phyloP scores from a whole-genome alignment of 2,888 invertebrate genomes.

The Hypomecis atomaria region DNA sequence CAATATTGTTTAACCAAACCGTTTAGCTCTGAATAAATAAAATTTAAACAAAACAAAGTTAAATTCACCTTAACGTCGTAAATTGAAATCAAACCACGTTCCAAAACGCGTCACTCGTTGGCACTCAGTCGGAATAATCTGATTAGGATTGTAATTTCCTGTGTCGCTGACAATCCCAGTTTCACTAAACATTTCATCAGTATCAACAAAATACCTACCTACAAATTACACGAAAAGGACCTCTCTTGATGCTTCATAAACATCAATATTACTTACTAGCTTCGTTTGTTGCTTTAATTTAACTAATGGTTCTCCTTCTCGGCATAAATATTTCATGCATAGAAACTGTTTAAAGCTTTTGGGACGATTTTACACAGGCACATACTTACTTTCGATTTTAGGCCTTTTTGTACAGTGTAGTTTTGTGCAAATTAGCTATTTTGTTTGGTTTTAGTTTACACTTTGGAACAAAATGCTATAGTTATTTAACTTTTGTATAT shows the following conservation, averaged over 20 bases:
- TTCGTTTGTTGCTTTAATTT: background rate
- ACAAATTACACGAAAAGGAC: constrained; percentile 7
- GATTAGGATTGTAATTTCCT: constrained; percentile 78
- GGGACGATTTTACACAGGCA: too few relatives aligned
- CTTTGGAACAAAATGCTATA: too few relatives aligned
- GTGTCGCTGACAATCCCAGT: constrained; percentile 60
- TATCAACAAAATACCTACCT: constrained; percentile 21
- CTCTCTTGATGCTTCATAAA: background rate
- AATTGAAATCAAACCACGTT: constrained; percentile 45
- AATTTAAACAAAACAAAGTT: constrained; percentile 21
- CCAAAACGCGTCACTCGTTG: constrained; percentile 58
- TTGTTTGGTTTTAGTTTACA: too few relatives aligned
- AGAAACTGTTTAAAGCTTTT: too few relatives aligned
- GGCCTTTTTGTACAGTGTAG: too few relatives aligned
- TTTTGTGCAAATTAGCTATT: too few relatives aligned
- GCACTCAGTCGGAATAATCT: constrained; percentile 69
- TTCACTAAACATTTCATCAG: constrained; percentile 44
- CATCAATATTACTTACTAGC: background rate
- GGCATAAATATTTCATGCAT: too few relatives aligned
- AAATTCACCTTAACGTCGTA: constrained; percentile 40
- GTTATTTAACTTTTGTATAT: too few relatives aligned
- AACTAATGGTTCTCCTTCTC: background rate
- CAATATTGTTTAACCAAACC: too few relatives aligned
- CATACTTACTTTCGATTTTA: too few relatives aligned
- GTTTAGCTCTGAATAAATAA: too few relatives aligned